Evolutionary conservation across 2,888 invertebrate species (phyloP).

Genomic region (Torymus auratus): DNA sequence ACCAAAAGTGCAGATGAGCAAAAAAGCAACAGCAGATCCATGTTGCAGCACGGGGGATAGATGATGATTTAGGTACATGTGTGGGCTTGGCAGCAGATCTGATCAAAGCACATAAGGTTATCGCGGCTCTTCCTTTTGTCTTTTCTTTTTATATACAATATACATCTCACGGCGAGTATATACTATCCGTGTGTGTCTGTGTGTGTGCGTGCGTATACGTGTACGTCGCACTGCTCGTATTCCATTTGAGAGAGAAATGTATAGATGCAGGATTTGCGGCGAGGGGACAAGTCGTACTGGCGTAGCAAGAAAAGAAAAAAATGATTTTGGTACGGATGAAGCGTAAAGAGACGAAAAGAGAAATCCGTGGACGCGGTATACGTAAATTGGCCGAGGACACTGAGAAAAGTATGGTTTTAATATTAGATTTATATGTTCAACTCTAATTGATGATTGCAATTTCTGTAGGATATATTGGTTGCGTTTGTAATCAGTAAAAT

Average conservation of each 20-base stretch:
- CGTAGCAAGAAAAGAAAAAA: slow-evolving; percentile 44
- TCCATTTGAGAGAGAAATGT: neutral
- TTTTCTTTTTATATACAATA: slow-evolving; percentile 30
- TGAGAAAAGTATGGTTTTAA: slow-evolving; percentile 22
- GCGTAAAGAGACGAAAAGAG: neutral
- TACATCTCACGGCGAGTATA: slow-evolving; percentile 1
- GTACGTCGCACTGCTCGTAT: slow-evolving; percentile 6
- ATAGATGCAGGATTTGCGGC: slow-evolving; percentile 34
- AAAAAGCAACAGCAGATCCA: slow-evolving; percentile 61
- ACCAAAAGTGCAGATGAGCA: slow-evolving; percentile 16
- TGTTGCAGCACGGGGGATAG: slow-evolving; percentile 62
- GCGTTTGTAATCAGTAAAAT: too few species aligned
- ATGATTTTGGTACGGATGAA: neutral
- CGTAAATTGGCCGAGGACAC: slow-evolving; percentile 7
- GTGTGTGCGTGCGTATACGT: slow-evolving; percentile 23
- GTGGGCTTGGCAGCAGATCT: slow-evolving; percentile 64
- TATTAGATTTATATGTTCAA: too few species aligned
- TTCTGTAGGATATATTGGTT: too few species aligned
- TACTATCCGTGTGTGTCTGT: neutral
- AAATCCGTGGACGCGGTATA: slow-evolving; percentile 1
- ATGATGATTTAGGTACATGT: slow-evolving; percentile 26
- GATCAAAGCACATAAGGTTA: slow-evolving; percentile 67
- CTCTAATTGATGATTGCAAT: too few species aligned
- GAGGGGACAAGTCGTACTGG: slow-evolving; percentile 44
- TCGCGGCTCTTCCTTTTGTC: slow-evolving; percentile 23